Evolutionary conservation across 2,113 vertebrate genomes (phyloP), one percentile per base, ranked within the genome.

Genomic region (Talpa occidentalis): DNA sequence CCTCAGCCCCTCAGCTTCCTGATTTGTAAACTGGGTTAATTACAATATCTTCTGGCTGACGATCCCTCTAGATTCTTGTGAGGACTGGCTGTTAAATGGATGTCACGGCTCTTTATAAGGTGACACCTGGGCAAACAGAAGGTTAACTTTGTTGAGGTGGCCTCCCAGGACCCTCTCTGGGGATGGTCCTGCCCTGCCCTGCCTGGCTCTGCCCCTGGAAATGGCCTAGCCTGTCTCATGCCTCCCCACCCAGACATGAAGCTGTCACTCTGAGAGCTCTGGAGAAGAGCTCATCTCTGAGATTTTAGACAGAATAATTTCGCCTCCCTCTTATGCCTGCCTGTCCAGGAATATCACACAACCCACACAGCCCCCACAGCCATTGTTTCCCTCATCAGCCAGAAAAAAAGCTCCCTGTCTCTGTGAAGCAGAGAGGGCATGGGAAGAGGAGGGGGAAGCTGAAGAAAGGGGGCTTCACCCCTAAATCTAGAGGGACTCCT

Each of bases 281-380:
- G 26, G 69, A 90, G 60, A 92, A 11, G 30, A 81, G 59, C 82
- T 85, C 42, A 4, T 90, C 87, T 93, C 80, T 59, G 74, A 94
- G 59, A 76, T 95, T 82, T 91, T 52, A 96, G 88, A 93, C 69
- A 82, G 93, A 88, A 83, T 83, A 64, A 84, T 97, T 96, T 86
- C 89, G 76, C 90, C 74, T 88, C 32, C 82, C 60, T 91, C 73
- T 83, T 76, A 74, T 0, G 32, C 67, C 82, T 96, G 76, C 77
- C 96, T 88, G 86, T 91, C 96, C 69, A 0, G 79, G 76, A 84
- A 95, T 93, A 94, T 97, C 70, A 69, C 74, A 28, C 86, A 60
- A 26, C 96, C 96, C 91, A 96, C 91, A 2, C 72, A 79, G 52
- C 21, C 59, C 30, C 67, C 78, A 40, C 47, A 70, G 72, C 52